Percentiles rank a stretch among this genome's conserved stretches.
phyloP scores from a whole-genome alignment of 1,140 invertebrate species.

The Drosophila repleta region DNA sequence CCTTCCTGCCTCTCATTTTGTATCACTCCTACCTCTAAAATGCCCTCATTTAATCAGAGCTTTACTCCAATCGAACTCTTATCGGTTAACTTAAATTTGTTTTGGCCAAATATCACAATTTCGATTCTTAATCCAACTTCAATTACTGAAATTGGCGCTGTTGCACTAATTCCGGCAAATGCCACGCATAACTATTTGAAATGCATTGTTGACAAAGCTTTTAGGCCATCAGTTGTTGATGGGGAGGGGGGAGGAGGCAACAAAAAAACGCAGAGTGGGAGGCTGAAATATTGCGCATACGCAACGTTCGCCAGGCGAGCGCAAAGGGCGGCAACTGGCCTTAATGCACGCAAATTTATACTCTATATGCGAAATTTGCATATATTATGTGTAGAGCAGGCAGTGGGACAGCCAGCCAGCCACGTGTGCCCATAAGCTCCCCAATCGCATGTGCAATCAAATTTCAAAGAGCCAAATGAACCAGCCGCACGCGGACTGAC shows the following conservation, averaged over 20 bases:
- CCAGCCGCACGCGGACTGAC: slow-evolving; percentile 18
- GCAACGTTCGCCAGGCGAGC: slow-evolving; percentile 33
- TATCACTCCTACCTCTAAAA: neutral
- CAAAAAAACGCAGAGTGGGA: neutral
- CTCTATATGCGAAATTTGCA: slow-evolving; percentile 62
- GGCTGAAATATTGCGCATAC: slow-evolving; percentile 66
- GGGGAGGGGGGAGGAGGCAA: neutral
- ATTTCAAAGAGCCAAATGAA: slow-evolving; percentile 73
- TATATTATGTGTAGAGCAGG: slow-evolving; percentile 52
- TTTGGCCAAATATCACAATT: slow-evolving; percentile 12
- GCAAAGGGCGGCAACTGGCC: slow-evolving; percentile 19
- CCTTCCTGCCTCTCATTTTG: neutral
- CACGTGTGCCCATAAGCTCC: slow-evolving; percentile 45
- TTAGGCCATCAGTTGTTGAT: slow-evolving; percentile 15
- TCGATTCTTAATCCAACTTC: slow-evolving; percentile 4
- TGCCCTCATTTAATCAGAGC: neutral
- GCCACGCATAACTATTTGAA: slow-evolving; percentile 20
- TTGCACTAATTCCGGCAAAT: slow-evolving; percentile 20
- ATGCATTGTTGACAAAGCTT: slow-evolving; percentile 32
- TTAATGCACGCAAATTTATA: slow-evolving; percentile 73
- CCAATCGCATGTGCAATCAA: slow-evolving; percentile 76
- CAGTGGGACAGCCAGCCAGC: no score
- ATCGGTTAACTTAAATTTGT: slow-evolving; percentile 5
- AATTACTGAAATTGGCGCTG: slow-evolving; percentile 18
- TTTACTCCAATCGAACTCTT: neutral